phyloP scores from a whole-genome alignment of 2,888 invertebrate species.

The Hypsopygia costalis region DNA sequence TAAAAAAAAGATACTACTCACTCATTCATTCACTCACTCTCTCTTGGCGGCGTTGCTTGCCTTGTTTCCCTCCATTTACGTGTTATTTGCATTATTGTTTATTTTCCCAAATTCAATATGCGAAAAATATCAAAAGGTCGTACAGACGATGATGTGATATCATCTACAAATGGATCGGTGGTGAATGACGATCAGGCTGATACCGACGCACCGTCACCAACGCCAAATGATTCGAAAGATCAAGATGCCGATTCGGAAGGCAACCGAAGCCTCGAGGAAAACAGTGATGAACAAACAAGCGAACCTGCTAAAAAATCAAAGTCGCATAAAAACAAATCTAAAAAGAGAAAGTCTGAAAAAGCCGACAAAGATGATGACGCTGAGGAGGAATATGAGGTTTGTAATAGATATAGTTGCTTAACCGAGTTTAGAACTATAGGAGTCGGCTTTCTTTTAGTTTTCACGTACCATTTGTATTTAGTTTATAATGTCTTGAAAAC shows the following conservation, averaged over 20 bases:
- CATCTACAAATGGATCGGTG: conserved; percentile 69
- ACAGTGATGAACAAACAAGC: conserved; percentile 35
- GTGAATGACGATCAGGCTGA: conserved; percentile 38
- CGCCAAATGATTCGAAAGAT: conserved; percentile 25
- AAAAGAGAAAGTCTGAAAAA: conserved; percentile 53
- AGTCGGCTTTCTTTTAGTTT: too few species aligned
- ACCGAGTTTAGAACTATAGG: too few species aligned
- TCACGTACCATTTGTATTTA: too few species aligned
- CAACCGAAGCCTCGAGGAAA: conserved; percentile 30
- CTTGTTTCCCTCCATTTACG: conserved; percentile 7
- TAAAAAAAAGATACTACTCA: too few species aligned
- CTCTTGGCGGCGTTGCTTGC: neutral
- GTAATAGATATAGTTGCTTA: too few species aligned
- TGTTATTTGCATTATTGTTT: conserved; percentile 29
- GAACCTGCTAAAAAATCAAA: conserved; percentile 38
- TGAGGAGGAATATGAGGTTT: conserved; percentile 78
- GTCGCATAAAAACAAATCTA: conserved; percentile 42
- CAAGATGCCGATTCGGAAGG: conserved; percentile 31
- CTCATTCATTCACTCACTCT: neutral
- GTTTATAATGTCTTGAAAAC: too few species aligned
- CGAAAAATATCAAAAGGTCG: conserved; percentile 70
- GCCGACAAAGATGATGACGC: conserved; percentile 34
- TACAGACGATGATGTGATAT: conserved; percentile 65
- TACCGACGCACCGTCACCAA: conserved; percentile 28
- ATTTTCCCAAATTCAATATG: conserved; percentile 45